Evolutionary conservation across 1,140 invertebrate species (phyloP).

Genomic region (Teleopsis dalmanni): DNA sequence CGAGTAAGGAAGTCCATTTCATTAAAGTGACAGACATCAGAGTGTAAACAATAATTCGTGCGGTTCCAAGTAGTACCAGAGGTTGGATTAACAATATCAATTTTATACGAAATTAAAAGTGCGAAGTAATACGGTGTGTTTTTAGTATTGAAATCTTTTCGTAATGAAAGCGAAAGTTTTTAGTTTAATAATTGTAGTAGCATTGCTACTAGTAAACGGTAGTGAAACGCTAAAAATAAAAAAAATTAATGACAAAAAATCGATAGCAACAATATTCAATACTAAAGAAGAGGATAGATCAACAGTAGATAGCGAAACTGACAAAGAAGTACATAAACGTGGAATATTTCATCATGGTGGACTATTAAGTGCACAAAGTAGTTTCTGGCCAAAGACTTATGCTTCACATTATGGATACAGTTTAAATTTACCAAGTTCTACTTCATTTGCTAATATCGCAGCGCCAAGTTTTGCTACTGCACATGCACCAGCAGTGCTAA

Average conservation of each 20-base stretch:
- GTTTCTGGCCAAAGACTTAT: slow-evolving; percentile 28
- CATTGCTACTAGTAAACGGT: neutral
- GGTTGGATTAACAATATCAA: too few species aligned
- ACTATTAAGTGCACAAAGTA: neutral
- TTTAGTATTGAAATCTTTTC: too few species aligned
- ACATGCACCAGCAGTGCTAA: slow-evolving; percentile 13
- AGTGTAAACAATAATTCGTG: neutral
- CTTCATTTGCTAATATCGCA: slow-evolving; percentile 23
- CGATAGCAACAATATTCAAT: neutral
- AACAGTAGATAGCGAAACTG: slow-evolving; percentile 9
- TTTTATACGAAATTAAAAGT: too few species aligned
- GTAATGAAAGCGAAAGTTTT: neutral
- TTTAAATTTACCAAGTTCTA: slow-evolving; percentile 25
- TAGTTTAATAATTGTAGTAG: neutral
- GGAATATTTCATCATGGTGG: slow-evolving; percentile 27
- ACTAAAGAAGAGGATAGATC: neutral
- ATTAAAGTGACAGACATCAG: slow-evolving; percentile 17
- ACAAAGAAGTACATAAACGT: slow-evolving; percentile 29
- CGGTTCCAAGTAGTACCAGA: too few species aligned
- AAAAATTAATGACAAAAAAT: neutral
- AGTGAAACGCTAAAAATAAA: neutral
- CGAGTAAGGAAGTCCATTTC: slow-evolving; percentile 40
- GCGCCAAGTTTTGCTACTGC: slow-evolving; percentile 3
- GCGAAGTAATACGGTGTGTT: too few species aligned
- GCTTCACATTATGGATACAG: slow-evolving; percentile 37